Evolutionary conservation across 2,888 invertebrate species (phyloP), one percentile per base, ranked within the genome.

Genomic region (Subacronicta megacephala): DNA sequence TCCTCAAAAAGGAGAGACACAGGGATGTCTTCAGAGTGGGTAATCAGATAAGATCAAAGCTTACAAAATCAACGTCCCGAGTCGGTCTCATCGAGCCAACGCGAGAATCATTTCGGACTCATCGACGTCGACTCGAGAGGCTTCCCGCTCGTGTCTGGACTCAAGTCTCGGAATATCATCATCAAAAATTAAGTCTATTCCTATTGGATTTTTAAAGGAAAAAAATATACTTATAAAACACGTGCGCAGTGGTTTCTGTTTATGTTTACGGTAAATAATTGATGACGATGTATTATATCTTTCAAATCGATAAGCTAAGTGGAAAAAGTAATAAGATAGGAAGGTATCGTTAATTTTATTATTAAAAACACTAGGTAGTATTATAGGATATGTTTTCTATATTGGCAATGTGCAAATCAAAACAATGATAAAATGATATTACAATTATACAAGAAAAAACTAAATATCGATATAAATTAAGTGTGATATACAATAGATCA

Each of bases 121-220:
- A 89, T 81, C 87, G 82, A 77, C 65, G 70, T 66, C 81, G 72
- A 72, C 67, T 66, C 87, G 88, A 88, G 89, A 88, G 83, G 79
- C 85, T 77, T 75, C 66, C 80, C 75, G 66, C 71, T 56, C 72
- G 72, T 52, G 60, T 62, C 52, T 56, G 67, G 87, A 90, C 90
- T 95, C 95, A 94, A 95, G 64, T 95, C 95, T 95, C 95, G 95
- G 95, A 87, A 88, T 94, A 69, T 95, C 95, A 95, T 95, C 95
- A 95, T 82, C 57, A 18, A 7, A 42, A 55, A 36, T 29, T 5
- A 31, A 10, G 7, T 15, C 15, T 46, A 36, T 12, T 26, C 16
- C 31, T 42, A 41, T 31, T 20, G 9, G 7, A 7, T 37, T 38
- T 47, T 36, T 15, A 10, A 45, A 16, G 13, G 33, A 50, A 41